Base-by-base conservation (phyloP, 2,888 invertebrate species). In the Zygaena filipendulae region DNA sequence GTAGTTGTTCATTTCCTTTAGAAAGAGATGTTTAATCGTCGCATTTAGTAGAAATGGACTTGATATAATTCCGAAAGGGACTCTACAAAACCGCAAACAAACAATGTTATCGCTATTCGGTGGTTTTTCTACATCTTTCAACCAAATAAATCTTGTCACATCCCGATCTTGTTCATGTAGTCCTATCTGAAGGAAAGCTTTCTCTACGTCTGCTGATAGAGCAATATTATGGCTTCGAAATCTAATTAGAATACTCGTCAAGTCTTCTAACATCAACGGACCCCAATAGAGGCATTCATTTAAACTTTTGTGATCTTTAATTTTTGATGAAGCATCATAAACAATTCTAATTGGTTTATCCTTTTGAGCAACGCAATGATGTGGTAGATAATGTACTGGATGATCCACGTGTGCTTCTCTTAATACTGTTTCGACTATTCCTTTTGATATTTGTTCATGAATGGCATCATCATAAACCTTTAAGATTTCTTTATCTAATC, bases 211-310 rank as follows among this genome's bases (percentile, higher is more conserved):
- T n/a, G 44, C 43, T 11, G 25, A 16, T 3, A 45, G 28, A 1
- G 38, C 46, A 11, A 45, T 33, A 2, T 11, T 11, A 12, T 43
- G 23, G 5, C 16, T n/a, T 22, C 48, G 30, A 23, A 48, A 50
- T 23, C 25, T 36, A 3, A 47, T 11, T 1, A 47, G 7, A 4
- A 47, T 19, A 4, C 30, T 42, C 2, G 40, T 43, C 0, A 48
- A 20, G 11, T 50, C 42, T 28, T 47, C 43, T 14, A 48, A 18
- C 33, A 48, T 25, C 3, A 27, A 12, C 2, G 47, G 48, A 0
- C 45, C 47, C 1, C 34, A 11, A 21, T 45, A 39, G 2, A 47
- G 24, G 12, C 43, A 44, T 28, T 50, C 40, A 21, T 47, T 50
- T 0, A 47, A 24, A 19, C 47, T 47, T 6, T 27, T 32, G 3